Percentiles rank a stretch among this genome's conserved stretches.
Evolutionary conservation across 1,140 invertebrate genomes (phyloP).

Genomic region (Gyrodactylus bullatarudis): DNA sequence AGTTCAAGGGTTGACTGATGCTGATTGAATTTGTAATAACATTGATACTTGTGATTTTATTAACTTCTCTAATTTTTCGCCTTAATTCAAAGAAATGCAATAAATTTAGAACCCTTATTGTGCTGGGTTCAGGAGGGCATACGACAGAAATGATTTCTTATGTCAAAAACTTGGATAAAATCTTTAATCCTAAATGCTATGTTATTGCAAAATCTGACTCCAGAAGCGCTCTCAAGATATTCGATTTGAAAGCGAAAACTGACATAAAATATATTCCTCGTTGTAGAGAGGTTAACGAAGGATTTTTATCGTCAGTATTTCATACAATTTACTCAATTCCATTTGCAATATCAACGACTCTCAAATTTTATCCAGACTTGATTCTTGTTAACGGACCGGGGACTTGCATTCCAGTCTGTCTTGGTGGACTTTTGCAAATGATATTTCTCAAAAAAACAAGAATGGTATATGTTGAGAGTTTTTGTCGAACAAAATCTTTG

Average conservation of each 20-base stretch:
- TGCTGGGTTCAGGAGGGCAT: not conserved
- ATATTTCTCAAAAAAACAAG: slow-evolving; percentile 18
- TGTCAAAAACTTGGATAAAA: not conserved
- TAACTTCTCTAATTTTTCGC: too few relatives aligned
- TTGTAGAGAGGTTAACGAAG: not conserved
- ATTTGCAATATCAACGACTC: not conserved
- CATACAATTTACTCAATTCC: not conserved
- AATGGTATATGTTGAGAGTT: slow-evolving; percentile 65
- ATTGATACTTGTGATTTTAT: too few relatives aligned
- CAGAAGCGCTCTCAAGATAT: not conserved
- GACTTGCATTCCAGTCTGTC: slow-evolving; percentile 54
- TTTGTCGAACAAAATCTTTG: slow-evolving; percentile 51
- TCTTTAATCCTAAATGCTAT: not conserved
- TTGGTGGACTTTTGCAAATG: slow-evolving; percentile 26
- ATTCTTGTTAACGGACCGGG: slow-evolving; percentile 48
- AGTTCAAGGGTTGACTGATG: too few relatives aligned
- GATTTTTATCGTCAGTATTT: not conserved
- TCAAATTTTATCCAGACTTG: slow-evolving; percentile 10
- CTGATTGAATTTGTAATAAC: too few relatives aligned
- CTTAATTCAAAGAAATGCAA: too few relatives aligned
- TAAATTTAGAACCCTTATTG: not conserved
- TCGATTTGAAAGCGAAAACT: not conserved
- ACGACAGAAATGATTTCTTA: not conserved
- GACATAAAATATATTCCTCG: not conserved
- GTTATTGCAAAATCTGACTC: not conserved